phyloP scores from a whole-genome alignment of 1,140 invertebrate species.

The Micrasema longulum region DNA sequence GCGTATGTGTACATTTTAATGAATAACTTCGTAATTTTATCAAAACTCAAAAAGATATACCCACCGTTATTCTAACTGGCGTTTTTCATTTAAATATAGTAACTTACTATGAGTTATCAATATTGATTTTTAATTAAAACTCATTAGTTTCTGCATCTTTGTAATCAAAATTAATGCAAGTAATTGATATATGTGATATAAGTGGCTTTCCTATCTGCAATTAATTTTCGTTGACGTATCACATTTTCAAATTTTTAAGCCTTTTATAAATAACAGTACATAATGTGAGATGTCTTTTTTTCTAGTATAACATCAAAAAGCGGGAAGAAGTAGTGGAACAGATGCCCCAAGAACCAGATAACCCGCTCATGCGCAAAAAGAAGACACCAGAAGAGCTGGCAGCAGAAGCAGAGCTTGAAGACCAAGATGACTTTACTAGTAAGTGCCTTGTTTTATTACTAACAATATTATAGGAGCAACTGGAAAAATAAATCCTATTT shows the following conservation, averaged over 20 bases:
- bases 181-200: too few relatives aligned
- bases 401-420: conserved; percentile 92
- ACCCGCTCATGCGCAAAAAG: conserved; percentile 94
- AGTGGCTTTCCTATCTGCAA: background rate
- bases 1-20: too few relatives aligned
- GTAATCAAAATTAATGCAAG: background rate
- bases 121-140: too few relatives aligned
- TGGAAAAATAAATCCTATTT: too few relatives aligned
- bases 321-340: conserved; percentile 90
- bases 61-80: too few relatives aligned
- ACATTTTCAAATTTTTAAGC: too few relatives aligned
- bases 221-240: background rate
- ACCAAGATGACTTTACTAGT: conserved; percentile 98
- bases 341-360: conserved; percentile 83
- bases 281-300: conserved; percentile 47
- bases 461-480: too few relatives aligned
- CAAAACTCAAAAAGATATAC: too few relatives aligned
- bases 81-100: too few relatives aligned
- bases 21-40: too few relatives aligned
- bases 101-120: too few relatives aligned
- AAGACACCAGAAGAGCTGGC: conserved; percentile 97
- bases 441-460: conserved; percentile 68
- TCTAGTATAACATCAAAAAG: conserved; percentile 98
- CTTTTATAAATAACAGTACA: too few relatives aligned
- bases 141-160: background rate